Evolutionary conservation across 2,797 vertebrate species (phyloP), one percentile per base, ranked within the genome.

Genomic region (Sebastes iracundus): DNA sequence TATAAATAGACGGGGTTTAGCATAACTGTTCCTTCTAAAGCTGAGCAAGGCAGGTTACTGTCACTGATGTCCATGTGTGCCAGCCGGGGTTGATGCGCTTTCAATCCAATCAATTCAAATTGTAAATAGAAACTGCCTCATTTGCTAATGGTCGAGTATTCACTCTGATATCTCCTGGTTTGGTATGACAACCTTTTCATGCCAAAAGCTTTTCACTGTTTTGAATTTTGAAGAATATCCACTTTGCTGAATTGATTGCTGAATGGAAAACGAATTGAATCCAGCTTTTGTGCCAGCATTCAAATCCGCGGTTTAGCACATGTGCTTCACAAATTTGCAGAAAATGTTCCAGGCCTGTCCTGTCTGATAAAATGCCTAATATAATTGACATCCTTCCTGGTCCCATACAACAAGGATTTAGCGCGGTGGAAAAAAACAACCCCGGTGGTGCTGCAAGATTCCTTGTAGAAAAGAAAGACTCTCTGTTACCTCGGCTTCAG

Each of bases 211-310:
- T 90, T 90, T 68, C 35, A 76, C 23, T 75, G 53, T 87, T 88
- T 85, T 67, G 25, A 52, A 72, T 77, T 77, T 84, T 77, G 53
- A 81, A 81, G 60, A 90, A 83, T 88, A 90, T 72, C 78, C 65
- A 82, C 86, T 91, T 84, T 71, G 52, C 75, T 59, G 78, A 86
- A 88, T 85, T 88, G 83, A 90, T 82, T 87, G 60, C 77, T 80
- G 76, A 88, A 86, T 80, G 76, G 53, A 70, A 66, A 81, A 79
- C 13, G 3, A 83, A 81, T 77, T 87, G 66, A 88, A 88, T 85
- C 68, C 77, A 63, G 73, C 80, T 82, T 93, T 90, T 87, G 77
- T 85, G 76, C n/a, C 69, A 77, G 68, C 82, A 64, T 81, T 86
- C 81, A 91, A 87, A 91, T 78, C 55, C 23, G 2, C 2, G 22